phyloP scores from a whole-genome alignment of 1,140 invertebrate species.

The Lysiphlebus fabarum region DNA sequence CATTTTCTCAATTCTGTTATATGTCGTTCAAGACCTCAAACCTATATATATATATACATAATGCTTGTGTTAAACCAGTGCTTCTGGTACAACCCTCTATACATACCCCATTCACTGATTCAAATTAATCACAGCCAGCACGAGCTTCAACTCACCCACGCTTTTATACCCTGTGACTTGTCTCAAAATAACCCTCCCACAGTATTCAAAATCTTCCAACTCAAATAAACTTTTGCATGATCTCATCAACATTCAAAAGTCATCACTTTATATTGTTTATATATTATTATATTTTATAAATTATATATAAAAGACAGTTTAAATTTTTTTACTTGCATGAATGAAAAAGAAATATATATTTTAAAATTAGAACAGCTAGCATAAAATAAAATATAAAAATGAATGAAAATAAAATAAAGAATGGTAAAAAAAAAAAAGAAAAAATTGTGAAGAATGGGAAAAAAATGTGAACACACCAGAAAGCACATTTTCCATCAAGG shows the following conservation, averaged over 20 bases:
- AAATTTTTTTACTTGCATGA: too few relatives aligned
- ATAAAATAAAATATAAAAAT: not conserved
- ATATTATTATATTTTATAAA: too few relatives aligned
- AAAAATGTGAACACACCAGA: conserved; percentile 3
- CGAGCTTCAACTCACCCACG: too few relatives aligned
- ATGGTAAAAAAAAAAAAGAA: conserved; percentile 38
- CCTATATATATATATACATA: conserved; percentile 23
- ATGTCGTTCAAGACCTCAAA: conserved; percentile 12
- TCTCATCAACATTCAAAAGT: conserved; percentile 15
- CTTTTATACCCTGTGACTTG: too few relatives aligned
- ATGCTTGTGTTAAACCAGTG: conserved; percentile 26
- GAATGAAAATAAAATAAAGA: conserved; percentile 41
- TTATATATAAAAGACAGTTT: too few relatives aligned
- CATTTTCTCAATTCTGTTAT: conserved; percentile 21
- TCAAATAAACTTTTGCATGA: not conserved
- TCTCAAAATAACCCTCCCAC: not conserved
- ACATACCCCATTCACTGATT: conserved; percentile 50
- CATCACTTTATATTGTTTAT: not conserved
- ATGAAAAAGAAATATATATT: too few relatives aligned
- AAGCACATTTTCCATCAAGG: conserved; percentile 10
- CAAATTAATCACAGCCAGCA: conserved; percentile 54
- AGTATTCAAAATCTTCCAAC: not conserved
- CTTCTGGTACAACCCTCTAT: conserved; percentile 47
- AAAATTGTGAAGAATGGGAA: not conserved
- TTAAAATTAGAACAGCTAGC: not conserved